phyloP scores from a whole-genome alignment of 1,140 invertebrate genomes.

The Drosophila nikananu region DNA sequence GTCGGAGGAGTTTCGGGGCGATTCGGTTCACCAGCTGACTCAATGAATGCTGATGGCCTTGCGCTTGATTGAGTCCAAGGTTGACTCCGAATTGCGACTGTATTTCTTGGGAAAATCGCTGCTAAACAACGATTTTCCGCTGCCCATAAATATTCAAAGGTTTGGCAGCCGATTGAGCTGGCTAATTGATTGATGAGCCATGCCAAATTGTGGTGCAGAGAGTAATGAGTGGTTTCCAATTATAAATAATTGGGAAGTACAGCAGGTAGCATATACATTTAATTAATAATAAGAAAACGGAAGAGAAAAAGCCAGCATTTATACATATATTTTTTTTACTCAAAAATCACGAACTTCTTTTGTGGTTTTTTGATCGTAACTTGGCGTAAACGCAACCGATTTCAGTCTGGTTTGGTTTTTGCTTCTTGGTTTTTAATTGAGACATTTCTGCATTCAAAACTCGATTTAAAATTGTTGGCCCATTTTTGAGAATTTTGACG shows the following conservation, averaged over 20 bases:
- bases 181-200: not conserved
- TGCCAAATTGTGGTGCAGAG: not conserved
- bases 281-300: too few relatives aligned
- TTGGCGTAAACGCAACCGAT: too few relatives aligned
- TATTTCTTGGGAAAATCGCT: not conserved
- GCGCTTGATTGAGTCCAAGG: constrained; percentile 9
- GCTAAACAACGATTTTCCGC: not conserved
- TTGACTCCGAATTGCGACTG: not conserved
- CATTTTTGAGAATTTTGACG: too few relatives aligned
- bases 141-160: constrained; percentile 14
- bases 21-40: constrained; percentile 12
- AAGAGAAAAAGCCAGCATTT: too few relatives aligned
- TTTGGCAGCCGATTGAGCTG: not conserved
- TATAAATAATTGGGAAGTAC: not conserved
- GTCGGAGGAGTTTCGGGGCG: not conserved
- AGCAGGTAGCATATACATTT: not conserved
- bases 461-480: too few relatives aligned
- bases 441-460: too few relatives aligned
- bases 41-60: constrained; percentile 19
- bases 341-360: too few relatives aligned
- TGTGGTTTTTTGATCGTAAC: too few relatives aligned
- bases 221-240: constrained; percentile 5
- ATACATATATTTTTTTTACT: too few relatives aligned
- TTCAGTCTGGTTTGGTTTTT: too few relatives aligned
- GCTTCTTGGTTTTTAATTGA: too few relatives aligned